Evolutionary conservation across 2,113 vertebrate species (phyloP).

Genomic region (Etia nguti): DNA sequence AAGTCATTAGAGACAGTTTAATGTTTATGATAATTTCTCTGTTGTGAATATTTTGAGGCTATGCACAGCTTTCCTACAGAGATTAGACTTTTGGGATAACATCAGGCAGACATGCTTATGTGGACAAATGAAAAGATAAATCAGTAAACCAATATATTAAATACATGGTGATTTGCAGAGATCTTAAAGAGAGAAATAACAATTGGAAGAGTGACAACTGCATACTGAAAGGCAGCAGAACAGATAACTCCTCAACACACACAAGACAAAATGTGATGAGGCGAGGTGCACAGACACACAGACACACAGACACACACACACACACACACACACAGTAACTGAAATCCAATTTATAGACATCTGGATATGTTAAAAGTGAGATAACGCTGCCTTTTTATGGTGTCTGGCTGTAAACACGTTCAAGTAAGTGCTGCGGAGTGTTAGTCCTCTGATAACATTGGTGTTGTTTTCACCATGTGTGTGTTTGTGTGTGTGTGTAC

Average conservation of each 20-base stretch:
- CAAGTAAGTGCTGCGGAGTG: not conserved
- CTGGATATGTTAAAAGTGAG: constrained; percentile 4
- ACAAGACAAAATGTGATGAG: not conserved
- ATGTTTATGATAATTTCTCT: not conserved
- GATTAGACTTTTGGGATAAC: constrained; percentile 29
- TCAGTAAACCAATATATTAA: not conserved
- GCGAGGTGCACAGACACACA: too few relatives aligned
- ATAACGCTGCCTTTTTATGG: constrained; percentile 15
- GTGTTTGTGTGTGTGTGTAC: not conserved
- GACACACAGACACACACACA: not conserved
- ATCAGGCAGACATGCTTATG: not conserved
- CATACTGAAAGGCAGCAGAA: not conserved
- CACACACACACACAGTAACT: not conserved
- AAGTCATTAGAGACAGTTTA: not conserved
- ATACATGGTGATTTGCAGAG: not conserved
- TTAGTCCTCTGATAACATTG: not conserved
- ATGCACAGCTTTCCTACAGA: not conserved
- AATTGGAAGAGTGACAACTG: not conserved
- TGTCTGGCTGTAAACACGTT: not conserved
- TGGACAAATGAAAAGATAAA: not conserved
- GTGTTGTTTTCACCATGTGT: not conserved
- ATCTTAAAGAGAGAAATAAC: not conserved
- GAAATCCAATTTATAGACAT: constrained; percentile 6
- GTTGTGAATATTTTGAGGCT: not conserved
- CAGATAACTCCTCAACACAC: not conserved